Conservation (phyloP, 1,140 invertebrate genomes). For the Mactra quadrangularis region DNA sequence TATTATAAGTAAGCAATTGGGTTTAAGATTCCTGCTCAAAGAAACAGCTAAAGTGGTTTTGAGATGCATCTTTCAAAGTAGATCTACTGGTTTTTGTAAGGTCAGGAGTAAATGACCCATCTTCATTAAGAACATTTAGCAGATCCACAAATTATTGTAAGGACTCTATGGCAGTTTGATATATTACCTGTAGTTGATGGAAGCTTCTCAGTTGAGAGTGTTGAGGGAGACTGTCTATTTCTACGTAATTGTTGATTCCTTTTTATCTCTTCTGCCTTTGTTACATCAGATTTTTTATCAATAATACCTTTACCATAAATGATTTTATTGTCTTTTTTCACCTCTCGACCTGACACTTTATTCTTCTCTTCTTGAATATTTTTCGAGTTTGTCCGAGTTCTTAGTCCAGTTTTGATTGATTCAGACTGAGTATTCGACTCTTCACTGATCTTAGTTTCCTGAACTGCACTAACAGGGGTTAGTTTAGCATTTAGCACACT, state of each 20-base stretch:
- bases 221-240: slow-evolving; percentile 60
- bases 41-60: no score
- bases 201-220: slow-evolving; percentile 17
- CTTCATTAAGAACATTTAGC: no score
- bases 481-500: slow-evolving; percentile 40
- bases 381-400: slow-evolving; percentile 52
- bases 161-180: no score
- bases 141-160: no score
- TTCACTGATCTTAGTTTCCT: slow-evolving; percentile 11
- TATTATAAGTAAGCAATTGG: no score
- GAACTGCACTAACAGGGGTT: background rate
- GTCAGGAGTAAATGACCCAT: no score
- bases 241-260: slow-evolving; percentile 34
- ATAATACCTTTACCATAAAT: slow-evolving; percentile 3
- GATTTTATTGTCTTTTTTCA: slow-evolving; percentile 37
- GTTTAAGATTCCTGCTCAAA: no score
- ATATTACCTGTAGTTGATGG: slow-evolving; percentile 1
- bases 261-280: slow-evolving; percentile 26
- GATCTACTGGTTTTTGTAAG: no score
- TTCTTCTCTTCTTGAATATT: slow-evolving; percentile 30
- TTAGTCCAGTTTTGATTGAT: slow-evolving; percentile 46
- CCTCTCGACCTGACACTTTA: slow-evolving; percentile 24
- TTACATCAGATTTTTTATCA: slow-evolving; percentile 41
- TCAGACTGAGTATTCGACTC: slow-evolving; percentile 39
- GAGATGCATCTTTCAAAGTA: no score